Conservation (phyloP, 2,113 vertebrate species). For the Spheniscus mendiculus region DNA sequence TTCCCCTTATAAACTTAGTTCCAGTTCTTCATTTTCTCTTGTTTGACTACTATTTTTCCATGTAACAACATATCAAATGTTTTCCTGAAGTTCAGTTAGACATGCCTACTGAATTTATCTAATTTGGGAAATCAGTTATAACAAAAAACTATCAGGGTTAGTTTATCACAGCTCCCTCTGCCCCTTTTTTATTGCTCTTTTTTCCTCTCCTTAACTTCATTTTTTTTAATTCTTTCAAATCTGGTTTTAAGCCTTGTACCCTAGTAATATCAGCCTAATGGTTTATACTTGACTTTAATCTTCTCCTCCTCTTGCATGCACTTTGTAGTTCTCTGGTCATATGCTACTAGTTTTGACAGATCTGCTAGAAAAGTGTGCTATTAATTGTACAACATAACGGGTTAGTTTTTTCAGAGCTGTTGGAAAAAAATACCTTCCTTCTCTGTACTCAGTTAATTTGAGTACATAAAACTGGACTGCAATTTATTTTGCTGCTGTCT, state of each 20-base stretch:
- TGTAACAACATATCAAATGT: not conserved
- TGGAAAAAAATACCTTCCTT: not conserved
- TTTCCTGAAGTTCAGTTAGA: not conserved
- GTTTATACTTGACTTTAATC: not conserved
- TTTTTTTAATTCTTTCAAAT: not conserved
- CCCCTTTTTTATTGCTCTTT: fast-evolving
- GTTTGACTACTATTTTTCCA: not conserved
- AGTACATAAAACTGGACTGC: not conserved
- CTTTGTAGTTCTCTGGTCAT: not conserved
- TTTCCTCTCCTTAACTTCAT: fast-evolving
- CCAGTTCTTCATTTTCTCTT: not conserved
- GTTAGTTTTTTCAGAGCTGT: not conserved
- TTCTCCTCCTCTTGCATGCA: not conserved
- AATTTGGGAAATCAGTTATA: not conserved
- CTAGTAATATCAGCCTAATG: not conserved
- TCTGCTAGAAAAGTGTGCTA: not conserved
- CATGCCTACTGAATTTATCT: not conserved
- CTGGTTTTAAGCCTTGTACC: not conserved
- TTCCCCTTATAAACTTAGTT: not conserved
- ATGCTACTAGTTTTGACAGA: not conserved
- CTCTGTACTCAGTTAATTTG: not conserved
- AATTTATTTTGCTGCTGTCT: not conserved
- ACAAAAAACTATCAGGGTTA: not conserved
- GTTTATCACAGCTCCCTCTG: not conserved
- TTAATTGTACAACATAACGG: not conserved